Evolutionary conservation across 2,113 vertebrate species (phyloP).

Genomic region (Cyprinodon brontotheroides): DNA sequence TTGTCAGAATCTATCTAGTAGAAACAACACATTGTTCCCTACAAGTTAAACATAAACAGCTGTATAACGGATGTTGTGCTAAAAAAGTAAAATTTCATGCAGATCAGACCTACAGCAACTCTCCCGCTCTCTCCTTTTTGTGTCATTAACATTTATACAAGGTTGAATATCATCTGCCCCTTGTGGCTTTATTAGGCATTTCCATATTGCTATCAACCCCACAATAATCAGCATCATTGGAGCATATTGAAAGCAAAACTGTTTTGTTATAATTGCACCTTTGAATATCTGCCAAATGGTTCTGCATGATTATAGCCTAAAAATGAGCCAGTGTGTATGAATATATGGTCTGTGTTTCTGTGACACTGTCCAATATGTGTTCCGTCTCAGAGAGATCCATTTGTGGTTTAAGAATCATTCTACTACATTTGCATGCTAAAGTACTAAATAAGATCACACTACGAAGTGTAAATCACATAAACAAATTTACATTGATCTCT

Average conservation of each 20-base stretch:
- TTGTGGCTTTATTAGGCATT: too few species aligned
- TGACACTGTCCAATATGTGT: neutral
- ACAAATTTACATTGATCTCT: neutral
- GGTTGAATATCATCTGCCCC: too few species aligned
- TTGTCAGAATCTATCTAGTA: too few species aligned
- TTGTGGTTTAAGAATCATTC: constrained; percentile 12
- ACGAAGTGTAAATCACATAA: neutral
- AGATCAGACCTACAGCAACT: too few species aligned
- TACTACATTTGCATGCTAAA: neutral
- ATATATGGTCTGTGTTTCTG: neutral
- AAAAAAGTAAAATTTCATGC: too few species aligned
- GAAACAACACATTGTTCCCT: too few species aligned
- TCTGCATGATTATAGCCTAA: neutral
- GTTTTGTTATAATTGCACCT: constrained; percentile 3
- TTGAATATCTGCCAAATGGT: constrained; percentile 15
- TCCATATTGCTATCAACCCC: neutral
- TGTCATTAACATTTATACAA: too few species aligned
- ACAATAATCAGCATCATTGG: constrained; percentile 15
- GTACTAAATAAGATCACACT: neutral
- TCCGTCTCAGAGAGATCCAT: neutral
- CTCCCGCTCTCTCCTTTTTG: too few species aligned
- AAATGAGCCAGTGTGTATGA: neutral
- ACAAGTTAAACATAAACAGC: too few species aligned
- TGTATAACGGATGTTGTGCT: too few species aligned
- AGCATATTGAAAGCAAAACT: neutral